Conservation (phyloP, 2,888 invertebrate genomes). For the Cosmia trapezina region DNA sequence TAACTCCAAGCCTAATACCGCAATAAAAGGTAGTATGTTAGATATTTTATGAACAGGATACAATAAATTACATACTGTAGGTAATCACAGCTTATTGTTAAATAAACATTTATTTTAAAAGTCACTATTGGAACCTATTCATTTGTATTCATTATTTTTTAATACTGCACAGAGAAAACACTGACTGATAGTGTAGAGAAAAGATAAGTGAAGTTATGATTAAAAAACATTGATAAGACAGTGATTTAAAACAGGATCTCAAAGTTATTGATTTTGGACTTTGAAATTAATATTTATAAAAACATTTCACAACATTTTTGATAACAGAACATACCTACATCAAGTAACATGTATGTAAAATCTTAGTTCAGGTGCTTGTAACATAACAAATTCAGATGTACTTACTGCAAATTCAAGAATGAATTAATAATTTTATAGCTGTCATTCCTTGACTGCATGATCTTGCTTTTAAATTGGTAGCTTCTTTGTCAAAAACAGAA, state of each 20-base stretch:
- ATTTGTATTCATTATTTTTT: neutral
- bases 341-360: too few species aligned
- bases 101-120: neutral
- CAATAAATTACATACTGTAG: too few species aligned
- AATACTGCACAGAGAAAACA: neutral
- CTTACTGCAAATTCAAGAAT: neutral
- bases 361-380: neutral
- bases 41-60: neutral
- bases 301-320: neutral
- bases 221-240: conserved; percentile 26
- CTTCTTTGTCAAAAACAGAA: neutral
- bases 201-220: conserved; percentile 14
- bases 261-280: conserved; percentile 17
- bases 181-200: neutral
- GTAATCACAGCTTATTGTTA: too few species aligned
- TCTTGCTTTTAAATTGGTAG: neutral
- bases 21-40: neutral
- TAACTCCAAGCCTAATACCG: too few species aligned
- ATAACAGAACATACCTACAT: neutral
- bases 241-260: conserved; percentile 12
- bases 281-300: neutral
- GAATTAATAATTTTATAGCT: neutral
- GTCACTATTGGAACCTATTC: neutral
- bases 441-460: neutral
- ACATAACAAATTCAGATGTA: neutral